Evolutionary conservation across 2,797 vertebrate species (phyloP).

Genomic region (Oreochromis mossambicus): DNA sequence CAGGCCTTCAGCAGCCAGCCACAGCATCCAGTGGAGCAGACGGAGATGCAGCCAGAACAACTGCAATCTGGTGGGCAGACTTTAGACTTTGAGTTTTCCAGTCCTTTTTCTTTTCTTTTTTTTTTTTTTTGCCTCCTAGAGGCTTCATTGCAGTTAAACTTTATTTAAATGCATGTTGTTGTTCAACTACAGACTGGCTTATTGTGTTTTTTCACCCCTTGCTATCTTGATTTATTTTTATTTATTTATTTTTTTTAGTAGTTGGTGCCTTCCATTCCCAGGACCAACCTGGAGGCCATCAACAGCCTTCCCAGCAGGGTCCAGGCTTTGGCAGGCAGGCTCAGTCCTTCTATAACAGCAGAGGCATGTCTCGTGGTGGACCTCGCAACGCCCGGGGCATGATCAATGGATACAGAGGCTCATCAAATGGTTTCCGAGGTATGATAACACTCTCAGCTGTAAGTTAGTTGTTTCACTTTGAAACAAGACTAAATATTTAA

Average conservation of each 20-base stretch:
- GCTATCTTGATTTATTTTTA: background rate
- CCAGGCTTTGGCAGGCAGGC: slow-evolving; percentile 85
- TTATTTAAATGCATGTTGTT: background rate
- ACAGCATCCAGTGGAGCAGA: slow-evolving; percentile 87
- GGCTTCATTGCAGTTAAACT: background rate
- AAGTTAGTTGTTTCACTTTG: background rate
- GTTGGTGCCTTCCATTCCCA: slow-evolving; percentile 93
- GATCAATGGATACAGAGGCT: slow-evolving; percentile 95
- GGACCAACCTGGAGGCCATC: slow-evolving; percentile 81
- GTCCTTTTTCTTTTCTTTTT: background rate
- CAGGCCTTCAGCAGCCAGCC: slow-evolving; percentile 89
- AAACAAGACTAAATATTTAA: background rate
- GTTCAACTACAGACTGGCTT: background rate
- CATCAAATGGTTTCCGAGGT: slow-evolving; percentile 95
- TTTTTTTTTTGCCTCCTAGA: background rate
- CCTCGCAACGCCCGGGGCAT: slow-evolving; percentile 88
- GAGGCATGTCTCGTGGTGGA: slow-evolving; percentile 89
- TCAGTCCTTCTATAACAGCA: slow-evolving; percentile 95
- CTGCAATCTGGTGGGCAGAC: slow-evolving; percentile 87
- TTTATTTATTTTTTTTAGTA: background rate
- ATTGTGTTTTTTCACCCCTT: background rate
- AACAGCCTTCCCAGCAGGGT: slow-evolving; percentile 81
- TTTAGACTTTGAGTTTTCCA: background rate
- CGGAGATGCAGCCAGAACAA: slow-evolving; percentile 91
- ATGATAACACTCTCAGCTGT: background rate